Percentiles rank a stretch among this genome's conserved stretches.
These are phyloP conservation scores for Bagarius yarrelli DNA, from an alignment of 2,113 vertebrate species.

Conservation along the genomic window DNA sequence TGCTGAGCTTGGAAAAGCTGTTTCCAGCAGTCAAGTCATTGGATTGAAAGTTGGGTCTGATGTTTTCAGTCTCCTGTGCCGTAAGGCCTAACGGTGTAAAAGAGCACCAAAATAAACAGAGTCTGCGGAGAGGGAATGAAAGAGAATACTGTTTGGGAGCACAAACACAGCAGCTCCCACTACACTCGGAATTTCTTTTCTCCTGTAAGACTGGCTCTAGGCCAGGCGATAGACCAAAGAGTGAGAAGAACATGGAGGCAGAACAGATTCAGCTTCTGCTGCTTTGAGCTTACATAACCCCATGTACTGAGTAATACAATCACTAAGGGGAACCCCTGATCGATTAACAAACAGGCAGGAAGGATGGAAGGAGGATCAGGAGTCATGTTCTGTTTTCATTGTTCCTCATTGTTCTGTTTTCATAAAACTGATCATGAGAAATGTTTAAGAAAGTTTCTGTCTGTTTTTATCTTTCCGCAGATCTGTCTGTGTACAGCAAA, in stretches of 20 bases:
- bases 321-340: background rate
- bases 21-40: constrained; percentile 66
- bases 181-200: constrained; percentile 68
- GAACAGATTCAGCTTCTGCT: constrained; percentile 39
- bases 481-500: constrained; percentile 65
- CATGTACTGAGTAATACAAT: constrained; percentile 3
- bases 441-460: background rate
- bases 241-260: constrained; percentile 20
- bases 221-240: constrained; percentile 61
- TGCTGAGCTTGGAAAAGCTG: constrained; percentile 61
- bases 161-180: constrained; percentile 68
- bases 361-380: background rate
- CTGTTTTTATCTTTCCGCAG: constrained; percentile 54
- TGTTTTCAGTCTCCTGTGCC: constrained; percentile 70
- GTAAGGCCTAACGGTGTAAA: constrained; percentile 68
- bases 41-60: constrained; percentile 62
- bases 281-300: constrained; percentile 29
- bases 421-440: background rate
- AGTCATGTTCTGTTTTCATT: background rate
- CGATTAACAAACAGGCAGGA: background rate
- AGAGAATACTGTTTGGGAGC: constrained; percentile 76
- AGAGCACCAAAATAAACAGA: constrained; percentile 77
- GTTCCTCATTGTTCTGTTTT: background rate
- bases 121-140: constrained; percentile 70
- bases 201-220: constrained; percentile 60